phyloP scores from a whole-genome alignment of 2,113 vertebrate species.

The Dicaeum eximium region DNA sequence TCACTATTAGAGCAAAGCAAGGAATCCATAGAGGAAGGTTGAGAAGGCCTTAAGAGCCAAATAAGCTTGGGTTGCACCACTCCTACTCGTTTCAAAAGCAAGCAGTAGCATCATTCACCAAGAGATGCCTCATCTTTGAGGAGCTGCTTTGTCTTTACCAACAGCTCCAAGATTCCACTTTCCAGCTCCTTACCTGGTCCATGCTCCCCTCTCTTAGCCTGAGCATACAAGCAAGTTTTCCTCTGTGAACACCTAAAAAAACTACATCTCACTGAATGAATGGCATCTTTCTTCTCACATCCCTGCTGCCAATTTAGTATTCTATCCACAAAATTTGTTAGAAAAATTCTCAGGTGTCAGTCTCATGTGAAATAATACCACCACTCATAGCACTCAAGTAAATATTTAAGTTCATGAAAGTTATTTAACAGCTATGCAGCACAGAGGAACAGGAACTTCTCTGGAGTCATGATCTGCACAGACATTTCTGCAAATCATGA shows the following conservation, averaged over 20 bases:
- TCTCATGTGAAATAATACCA: not conserved
- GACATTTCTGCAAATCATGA: not conserved
- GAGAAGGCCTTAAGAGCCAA: not conserved
- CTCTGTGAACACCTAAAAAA: not conserved
- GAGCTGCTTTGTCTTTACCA: not conserved
- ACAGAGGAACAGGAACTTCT: not conserved
- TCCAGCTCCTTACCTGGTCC: not conserved
- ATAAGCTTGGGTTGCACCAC: not conserved
- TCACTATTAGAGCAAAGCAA: not conserved
- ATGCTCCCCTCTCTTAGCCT: not conserved
- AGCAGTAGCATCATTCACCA: not conserved
- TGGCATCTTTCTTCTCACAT: not conserved
- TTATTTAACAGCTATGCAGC: not conserved
- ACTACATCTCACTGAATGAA: not conserved
- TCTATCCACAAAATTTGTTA: not conserved
- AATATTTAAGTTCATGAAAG: not conserved
- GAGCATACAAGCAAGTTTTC: accelerated
- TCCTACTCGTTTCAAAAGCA: not conserved
- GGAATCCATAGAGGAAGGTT: not conserved
- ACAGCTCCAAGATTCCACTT: not conserved
- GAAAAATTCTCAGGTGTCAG: not conserved
- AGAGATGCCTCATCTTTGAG: not conserved
- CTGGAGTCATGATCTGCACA: not conserved
- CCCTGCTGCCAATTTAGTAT: not conserved
- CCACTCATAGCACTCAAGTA: accelerated